Evolutionary conservation across 2,888 invertebrate genomes (phyloP), one percentile per base, ranked within the genome.

Genomic region (Epinotia demarniana): DNA sequence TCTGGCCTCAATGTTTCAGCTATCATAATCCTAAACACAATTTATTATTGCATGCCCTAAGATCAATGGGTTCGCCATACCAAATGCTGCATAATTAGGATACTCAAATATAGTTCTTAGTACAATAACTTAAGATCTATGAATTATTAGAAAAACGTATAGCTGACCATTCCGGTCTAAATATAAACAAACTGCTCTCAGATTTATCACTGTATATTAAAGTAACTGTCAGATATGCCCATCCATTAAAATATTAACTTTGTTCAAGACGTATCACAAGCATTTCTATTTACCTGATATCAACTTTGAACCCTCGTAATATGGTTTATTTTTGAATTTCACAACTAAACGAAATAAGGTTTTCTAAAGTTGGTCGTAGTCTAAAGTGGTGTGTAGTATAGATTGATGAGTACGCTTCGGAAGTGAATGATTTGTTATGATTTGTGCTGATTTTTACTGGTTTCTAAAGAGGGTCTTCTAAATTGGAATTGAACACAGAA

Each of bases 391-490:
- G 39, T 60, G n/a, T 23, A 60, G 60, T 60, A 66, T 64, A 64
- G 70, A 75, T 75, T 58, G 75, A 39, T 46, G 57, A 43, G 63
- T 23, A 71, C 13, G 79, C 72, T 79, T 73, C 72, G 78, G 72
- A 79, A 80, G 69, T 46, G 53, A 1, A 12, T 77, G 76, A 79
- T 81, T 80, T 84, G 82, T 85, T 84, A 76, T 81, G 81, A 77
- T 79, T 23, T 5, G 57, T 77, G 77, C 78, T 79, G 76, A 78
- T 78, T 67, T 13, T 23, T 58, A 46, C 60, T 64, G 39, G n/a
- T 64, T 39, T 63, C 46, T 53, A 53, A 74, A 74, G 33, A 70
- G 19, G 53, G 75, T 60, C 43, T 27, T 55, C 60, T 55, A 55
- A 64, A 55, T 27, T 23, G 0, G 11, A 68, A 58, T 39, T 23